Percentiles rank a stretch among this genome's conserved stretches.
These are phyloP conservation scores for Etheostoma cragini DNA, from an alignment of 2,113 vertebrate species.

Conservation along the genomic window DNA sequence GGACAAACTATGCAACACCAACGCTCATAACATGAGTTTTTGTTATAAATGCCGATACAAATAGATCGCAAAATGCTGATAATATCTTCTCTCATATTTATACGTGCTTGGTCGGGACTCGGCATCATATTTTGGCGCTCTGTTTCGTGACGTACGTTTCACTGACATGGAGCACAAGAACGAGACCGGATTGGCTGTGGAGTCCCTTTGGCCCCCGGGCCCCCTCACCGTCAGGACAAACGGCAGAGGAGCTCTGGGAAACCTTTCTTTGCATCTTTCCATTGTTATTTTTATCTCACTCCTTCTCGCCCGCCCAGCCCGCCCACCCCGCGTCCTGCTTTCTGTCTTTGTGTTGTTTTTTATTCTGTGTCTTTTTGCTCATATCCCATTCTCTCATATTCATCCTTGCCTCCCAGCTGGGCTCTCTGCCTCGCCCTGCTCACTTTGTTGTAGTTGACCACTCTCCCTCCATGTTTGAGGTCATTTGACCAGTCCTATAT, in stretches of 20 bases:
- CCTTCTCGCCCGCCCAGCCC: constrained; percentile 8
- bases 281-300: constrained; percentile 62
- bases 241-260: constrained; percentile 65
- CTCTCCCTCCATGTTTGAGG: constrained; percentile 24
- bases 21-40: no score
- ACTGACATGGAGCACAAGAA: no score
- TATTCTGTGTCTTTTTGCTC: constrained; percentile 16
- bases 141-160: no score
- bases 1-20: no score
- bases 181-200: no score
- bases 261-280: constrained; percentile 39
- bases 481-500: constrained; percentile 28
- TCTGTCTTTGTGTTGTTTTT: constrained; percentile 10
- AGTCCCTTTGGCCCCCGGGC: not conserved
- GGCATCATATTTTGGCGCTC: no score
- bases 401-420: constrained; percentile 17
- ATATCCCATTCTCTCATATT: constrained; percentile 38
- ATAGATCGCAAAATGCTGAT: no score
- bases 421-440: constrained; percentile 17
- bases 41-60: no score
- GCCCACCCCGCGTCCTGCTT: constrained; percentile 17
- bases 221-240: constrained; percentile 20
- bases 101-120: no score
- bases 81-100: no score
- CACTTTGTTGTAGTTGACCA: constrained; percentile 35